Evolutionary conservation across 2,888 invertebrate genomes (phyloP).

Genomic region (Heliconius aoede): DNA sequence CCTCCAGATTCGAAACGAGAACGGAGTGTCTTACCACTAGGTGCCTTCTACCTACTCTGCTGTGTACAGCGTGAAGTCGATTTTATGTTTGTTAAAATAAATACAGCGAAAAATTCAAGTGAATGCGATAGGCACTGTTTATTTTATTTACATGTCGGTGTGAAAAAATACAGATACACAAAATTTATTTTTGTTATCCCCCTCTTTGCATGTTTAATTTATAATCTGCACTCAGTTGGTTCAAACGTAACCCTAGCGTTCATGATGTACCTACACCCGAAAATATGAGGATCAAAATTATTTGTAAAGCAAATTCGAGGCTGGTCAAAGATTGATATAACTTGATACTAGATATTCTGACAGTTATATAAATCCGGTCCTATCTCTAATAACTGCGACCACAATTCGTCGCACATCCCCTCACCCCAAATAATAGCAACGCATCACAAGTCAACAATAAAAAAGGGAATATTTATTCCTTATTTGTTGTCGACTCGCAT

Average conservation of each 20-base stretch:
- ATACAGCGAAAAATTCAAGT: constrained; percentile 38
- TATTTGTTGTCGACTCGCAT: constrained; percentile 83
- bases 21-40: no score
- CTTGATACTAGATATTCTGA: constrained; percentile 68
- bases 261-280: constrained; percentile 12
- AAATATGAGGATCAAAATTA: constrained; percentile 12
- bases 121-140: constrained; percentile 13
- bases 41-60: no score
- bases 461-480: constrained; percentile 80
- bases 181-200: constrained; percentile 41
- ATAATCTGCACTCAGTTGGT: constrained; percentile 44
- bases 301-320: constrained; percentile 21
- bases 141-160: constrained; percentile 36
- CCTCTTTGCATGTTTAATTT: constrained; percentile 46
- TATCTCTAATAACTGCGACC: constrained; percentile 74
- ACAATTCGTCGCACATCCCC: constrained; percentile 76
- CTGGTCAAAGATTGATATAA: constrained; percentile 65
- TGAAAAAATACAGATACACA: constrained; percentile 43
- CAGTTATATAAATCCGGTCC: constrained; percentile 73
- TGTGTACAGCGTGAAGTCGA: no score
- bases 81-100: constrained; percentile 37
- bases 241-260: constrained; percentile 37
- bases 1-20: no score
- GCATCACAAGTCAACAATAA: constrained; percentile 77
- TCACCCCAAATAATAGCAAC: constrained; percentile 78